Percentiles rank a stretch among this genome's conserved stretches.
Conservation (phyloP, 2,888 invertebrate genomes). For the Aporophyla lueneburgensis region DNA sequence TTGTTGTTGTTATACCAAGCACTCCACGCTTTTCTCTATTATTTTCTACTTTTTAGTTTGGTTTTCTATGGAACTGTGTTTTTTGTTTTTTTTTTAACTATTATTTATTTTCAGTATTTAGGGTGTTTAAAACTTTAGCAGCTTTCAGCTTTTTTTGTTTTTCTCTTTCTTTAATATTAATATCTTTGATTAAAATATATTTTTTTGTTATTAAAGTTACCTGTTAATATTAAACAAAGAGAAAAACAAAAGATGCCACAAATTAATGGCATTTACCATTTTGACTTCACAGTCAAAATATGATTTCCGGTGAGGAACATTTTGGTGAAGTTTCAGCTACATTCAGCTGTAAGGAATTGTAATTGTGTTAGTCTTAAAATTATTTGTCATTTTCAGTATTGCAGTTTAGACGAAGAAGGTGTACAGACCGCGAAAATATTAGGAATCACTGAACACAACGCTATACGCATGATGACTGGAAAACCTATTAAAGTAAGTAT, state of each 20-base stretch:
- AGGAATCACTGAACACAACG: constrained; percentile 94
- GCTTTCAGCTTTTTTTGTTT: no score
- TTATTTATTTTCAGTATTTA: no score
- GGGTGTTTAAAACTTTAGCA: no score
- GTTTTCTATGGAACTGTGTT: no score
- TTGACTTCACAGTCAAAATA: neutral
- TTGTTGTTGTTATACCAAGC: no score
- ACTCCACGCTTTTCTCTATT: no score
- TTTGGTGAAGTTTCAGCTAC: neutral
- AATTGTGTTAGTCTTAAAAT: neutral
- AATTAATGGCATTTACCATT: neutral
- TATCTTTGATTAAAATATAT: no score
- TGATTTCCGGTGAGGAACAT: no score
- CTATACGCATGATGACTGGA: constrained; percentile 93
- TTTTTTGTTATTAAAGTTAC: neutral
- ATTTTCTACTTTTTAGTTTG: no score
- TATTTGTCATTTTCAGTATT: constrained; percentile 87
- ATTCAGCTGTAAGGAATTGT: neutral
- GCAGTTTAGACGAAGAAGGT: constrained; percentile 91
- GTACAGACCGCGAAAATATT: constrained; percentile 93
- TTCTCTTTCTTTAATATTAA: no score
- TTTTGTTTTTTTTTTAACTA: no score
- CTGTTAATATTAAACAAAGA: neutral
- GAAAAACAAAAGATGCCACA: neutral
- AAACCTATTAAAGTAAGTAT: constrained; percentile 91